These are phyloP conservation scores for Erynnis tages DNA, from an alignment of 2,888 invertebrate genomes.

Conservation along the genomic window DNA sequence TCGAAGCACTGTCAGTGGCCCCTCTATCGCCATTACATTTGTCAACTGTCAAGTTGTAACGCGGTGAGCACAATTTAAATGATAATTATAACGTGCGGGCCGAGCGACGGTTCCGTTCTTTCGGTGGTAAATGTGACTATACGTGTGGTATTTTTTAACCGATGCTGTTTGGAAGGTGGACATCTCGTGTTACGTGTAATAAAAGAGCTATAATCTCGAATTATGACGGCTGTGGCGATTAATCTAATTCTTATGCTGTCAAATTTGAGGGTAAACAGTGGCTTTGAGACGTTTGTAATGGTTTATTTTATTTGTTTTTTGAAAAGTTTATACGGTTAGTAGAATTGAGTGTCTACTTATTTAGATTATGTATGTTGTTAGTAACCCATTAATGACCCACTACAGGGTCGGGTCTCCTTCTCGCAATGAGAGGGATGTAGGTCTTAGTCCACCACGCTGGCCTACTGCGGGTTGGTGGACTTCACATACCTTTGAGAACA, in stretches of 20 bases:
- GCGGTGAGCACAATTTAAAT: conserved; percentile 76
- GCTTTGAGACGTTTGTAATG: not conserved
- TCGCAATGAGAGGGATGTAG: too few relatives aligned
- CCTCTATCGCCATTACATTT: conserved; percentile 76
- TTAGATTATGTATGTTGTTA: too few relatives aligned
- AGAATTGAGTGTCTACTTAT: too few relatives aligned
- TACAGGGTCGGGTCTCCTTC: too few relatives aligned
- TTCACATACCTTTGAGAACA: too few relatives aligned
- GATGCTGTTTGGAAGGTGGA: conserved; percentile 27
- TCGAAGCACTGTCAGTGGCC: conserved; percentile 68
- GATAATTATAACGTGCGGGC: conserved; percentile 71
- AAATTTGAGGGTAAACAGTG: not conserved
- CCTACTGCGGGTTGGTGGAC: too few relatives aligned
- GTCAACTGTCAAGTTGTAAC: conserved; percentile 77
- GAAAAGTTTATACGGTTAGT: too few relatives aligned
- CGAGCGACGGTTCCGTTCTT: conserved; percentile 44
- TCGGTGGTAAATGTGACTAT: conserved; percentile 36
- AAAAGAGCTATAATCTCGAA: not conserved
- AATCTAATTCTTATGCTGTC: not conserved
- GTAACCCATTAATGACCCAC: too few relatives aligned
- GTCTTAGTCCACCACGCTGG: too few relatives aligned
- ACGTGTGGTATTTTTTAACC: conserved; percentile 30
- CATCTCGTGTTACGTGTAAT: conserved; percentile 16
- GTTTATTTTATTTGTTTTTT: not conserved
- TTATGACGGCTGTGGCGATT: not conserved